Evolutionary conservation across 2,888 invertebrate species (phyloP), one percentile per base, ranked within the genome.

Genomic region (Melanostoma mellinum): DNA sequence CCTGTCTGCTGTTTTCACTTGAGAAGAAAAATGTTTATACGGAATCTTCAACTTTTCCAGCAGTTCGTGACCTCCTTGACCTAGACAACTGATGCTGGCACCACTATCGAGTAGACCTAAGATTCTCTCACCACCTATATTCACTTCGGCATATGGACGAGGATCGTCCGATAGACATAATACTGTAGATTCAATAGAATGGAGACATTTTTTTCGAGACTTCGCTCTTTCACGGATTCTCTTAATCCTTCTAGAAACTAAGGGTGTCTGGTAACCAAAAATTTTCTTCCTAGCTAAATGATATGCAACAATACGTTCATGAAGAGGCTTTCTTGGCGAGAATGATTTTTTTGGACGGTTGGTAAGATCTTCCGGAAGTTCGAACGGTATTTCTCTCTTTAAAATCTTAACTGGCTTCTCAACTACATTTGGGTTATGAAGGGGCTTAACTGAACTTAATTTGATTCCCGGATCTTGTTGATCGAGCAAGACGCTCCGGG

Each of bases 81-180:
- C 68, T 4, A 68, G 38, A 5, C 55, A 68, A 3, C 55, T 55
- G 6, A 68, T 20, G 3, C 6, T 46, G 6, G 36, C 68, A 0
- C 55, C 68, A 10, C 68, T 68, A 4, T 68, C 68, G 1, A 55
- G 44, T 4, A 68, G 6, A 2, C 68, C 68, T 20, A 35, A 46
- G 30, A 53, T 8, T 3, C 9, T 5, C 2, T 55, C n/a, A 4
- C 68, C 46, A 10, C 42, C 20, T 5, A 67, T 32, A 10, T 38
- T 40, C 20, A 67, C 67, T 5, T 38, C 10, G 3, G 67, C 67
- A 10, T 53, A 53, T 2, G 53, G 67, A 42, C 53, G 52, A n/a
- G 6, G 53, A 44, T 52, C 67, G 20, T 38, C 56, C 38, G 5
- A 4, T 10, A 8, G 36, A 20, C 56, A 38, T 3, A 56, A 6